Base-by-base conservation (phyloP, 2,797 vertebrate genomes). In the Sphenopsis melanotis region DNA sequence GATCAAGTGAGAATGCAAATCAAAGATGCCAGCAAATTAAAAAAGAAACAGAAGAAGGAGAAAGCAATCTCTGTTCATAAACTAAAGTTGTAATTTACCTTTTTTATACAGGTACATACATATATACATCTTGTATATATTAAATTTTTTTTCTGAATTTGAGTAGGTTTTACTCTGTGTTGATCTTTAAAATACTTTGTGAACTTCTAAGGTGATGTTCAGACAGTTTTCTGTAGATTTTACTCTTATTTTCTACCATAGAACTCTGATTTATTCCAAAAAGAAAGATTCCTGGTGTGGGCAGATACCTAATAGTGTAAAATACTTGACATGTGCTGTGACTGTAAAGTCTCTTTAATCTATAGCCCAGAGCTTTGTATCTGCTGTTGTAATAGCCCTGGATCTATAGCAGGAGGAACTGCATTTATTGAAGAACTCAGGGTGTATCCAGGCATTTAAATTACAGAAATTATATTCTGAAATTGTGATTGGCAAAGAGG, bases 1-100 rank as follows among this genome's bases (percentile, higher is more conserved):
- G 99, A 99, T 96, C 99, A 99, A 97, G 99, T 99, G 19, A 99
- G 98, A 98, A 98, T 98, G 97, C 98, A 99, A 97, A 98, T 99
- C 94, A 99, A 97, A 96, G 98, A 98, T 47, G 97, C 97, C n/a
- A 99, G 98, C 87, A 97, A 98, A 81, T 94, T 94, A 77, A 96
- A 98, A 34, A 97, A 98, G 96, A 99, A 98, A 96, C 98, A 98
- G 86, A 99, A 99, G 97, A 98, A 98, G 86, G 96, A 94, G 50
- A 98, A 98, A 88, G 94, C 98, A n/a, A 41, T 99, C 61, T 99
- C 99, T 94, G 98, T 94, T 95, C 98, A 98, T 93, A 99, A 99
- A 96, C 98, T 99, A 32, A 99, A 99, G 93, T 94, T 99, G 52
- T 99, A 98, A 97, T 79, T 59, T 75, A 75, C 68, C 9, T 76